These are phyloP conservation scores for Falco naumanni DNA, from an alignment of 2,797 vertebrate species.

Conservation along the genomic window DNA sequence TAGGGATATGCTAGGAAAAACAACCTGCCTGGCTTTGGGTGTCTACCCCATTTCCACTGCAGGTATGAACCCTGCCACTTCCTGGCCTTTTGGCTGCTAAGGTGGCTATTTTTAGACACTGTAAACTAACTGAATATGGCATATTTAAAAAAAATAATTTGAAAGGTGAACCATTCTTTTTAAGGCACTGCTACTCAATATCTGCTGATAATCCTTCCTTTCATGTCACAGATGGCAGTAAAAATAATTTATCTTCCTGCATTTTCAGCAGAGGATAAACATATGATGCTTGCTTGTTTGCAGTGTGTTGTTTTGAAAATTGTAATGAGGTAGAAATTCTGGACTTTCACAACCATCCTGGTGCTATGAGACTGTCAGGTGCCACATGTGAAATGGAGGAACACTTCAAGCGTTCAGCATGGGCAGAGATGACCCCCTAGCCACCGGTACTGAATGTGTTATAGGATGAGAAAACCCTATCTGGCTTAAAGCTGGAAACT, in stretches of 20 bases:
- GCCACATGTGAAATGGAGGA: background rate
- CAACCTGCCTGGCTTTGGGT: background rate
- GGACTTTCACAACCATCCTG: background rate
- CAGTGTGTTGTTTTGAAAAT: background rate
- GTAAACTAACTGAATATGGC: background rate
- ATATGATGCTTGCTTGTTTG: background rate
- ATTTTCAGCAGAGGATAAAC: background rate
- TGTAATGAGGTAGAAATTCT: background rate
- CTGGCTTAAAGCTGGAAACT: background rate
- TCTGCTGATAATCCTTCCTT: background rate
- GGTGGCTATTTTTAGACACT: background rate
- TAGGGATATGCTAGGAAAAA: background rate
- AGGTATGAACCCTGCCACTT: background rate
- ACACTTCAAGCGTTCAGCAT: background rate
- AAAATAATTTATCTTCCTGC: background rate
- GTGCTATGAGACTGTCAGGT: background rate
- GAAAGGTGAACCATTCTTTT: background rate
- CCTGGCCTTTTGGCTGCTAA: background rate
- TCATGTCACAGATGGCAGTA: background rate
- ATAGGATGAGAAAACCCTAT: background rate
- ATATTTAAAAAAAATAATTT: background rate
- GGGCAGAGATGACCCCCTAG: background rate
- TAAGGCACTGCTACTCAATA: background rate
- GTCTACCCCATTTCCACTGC: background rate
- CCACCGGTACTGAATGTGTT: background rate